A percentile compares a stretch with the other conserved stretches of the same genome.
phyloP scores from a whole-genome alignment of 2,797 vertebrate genomes.

The Bryconaethiops microstoma region DNA sequence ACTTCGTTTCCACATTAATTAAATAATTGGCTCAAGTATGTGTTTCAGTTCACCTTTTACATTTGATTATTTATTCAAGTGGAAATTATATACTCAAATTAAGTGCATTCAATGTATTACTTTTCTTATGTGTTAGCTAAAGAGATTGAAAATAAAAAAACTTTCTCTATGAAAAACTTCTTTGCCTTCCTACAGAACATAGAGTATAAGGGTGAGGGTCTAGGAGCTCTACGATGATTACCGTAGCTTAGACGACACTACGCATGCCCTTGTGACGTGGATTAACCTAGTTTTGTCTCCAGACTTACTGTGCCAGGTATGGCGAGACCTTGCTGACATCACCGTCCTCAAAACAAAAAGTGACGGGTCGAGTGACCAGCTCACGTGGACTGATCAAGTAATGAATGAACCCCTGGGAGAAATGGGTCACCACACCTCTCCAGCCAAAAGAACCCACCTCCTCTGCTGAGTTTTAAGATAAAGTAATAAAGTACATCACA shows the following conservation, averaged over 20 bases:
- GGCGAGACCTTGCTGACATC: neutral
- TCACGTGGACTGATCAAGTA: neutral
- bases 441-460: neutral
- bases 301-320: neutral
- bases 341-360: neutral
- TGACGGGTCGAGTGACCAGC: neutral
- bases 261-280: constrained; percentile 54
- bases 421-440: neutral
- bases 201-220: neutral
- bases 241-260: constrained; percentile 57
- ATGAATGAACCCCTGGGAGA: neutral
- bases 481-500: neutral
- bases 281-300: constrained; percentile 54
- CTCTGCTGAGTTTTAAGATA: neutral
- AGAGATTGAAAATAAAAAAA: too few species aligned
- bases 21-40: too few species aligned
- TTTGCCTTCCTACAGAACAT: neutral
- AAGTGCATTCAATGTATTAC: neutral
- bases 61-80: too few species aligned
- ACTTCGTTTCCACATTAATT: too few species aligned
- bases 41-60: neutral
- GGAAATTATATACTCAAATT: neutral
- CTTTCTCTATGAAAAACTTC: neutral
- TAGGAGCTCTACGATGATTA: constrained; percentile 48
- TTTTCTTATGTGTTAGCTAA: neutral